Evolutionary conservation across 1,140 invertebrate species (phyloP), one percentile per base, ranked within the genome.

Genomic region (Ostrea denselamellosa): DNA sequence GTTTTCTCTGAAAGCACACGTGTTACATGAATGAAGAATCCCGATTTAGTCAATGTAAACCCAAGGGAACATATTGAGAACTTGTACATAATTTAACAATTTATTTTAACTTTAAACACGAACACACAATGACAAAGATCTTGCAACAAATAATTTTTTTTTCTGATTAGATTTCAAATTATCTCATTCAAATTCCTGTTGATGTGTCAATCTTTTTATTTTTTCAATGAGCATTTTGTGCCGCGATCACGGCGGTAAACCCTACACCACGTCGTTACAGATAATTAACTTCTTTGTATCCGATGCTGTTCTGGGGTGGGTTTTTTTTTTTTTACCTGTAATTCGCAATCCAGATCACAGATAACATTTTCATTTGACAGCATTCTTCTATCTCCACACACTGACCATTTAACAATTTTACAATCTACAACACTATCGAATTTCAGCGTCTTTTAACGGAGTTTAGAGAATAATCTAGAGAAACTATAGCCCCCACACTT

Each of bases 1-100:
- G 88, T 86, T 93, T 93, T 1, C 88, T 87, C 93, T 93, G 89
- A 14, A 90, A 88, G 19, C 86, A 85, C 85, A 88, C 14, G 52
- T 51, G 34, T 53, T 52, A 12, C 25, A n/a, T n/a, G n/a, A n/a
- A n/a, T n/a, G n/a, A n/a, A n/a, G n/a, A n/a, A n/a, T n/a, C n/a
- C n/a, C n/a, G n/a, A n/a, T 12, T 81, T 9, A 81, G 8, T 34
- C 71, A 19, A 19, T 62, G 58, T 62, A 62, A 14, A 62, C 58
- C 14, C 58, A n/a, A 62, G 58, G 5, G n/a, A 62, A n/a, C n/a
- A 62, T 2, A n/a, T n/a, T n/a, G n/a, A n/a, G n/a, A n/a, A n/a
- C n/a, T n/a, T n/a, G n/a, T n/a, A 44, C 34, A 44, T 44, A 44
- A 44, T 44, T 44, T 44, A 44, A 44, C 34, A 44, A 44, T 44